These are phyloP conservation scores for Phocides pigmalion DNA, from an alignment of 1,140 invertebrate genomes.

Conservation along the genomic window DNA sequence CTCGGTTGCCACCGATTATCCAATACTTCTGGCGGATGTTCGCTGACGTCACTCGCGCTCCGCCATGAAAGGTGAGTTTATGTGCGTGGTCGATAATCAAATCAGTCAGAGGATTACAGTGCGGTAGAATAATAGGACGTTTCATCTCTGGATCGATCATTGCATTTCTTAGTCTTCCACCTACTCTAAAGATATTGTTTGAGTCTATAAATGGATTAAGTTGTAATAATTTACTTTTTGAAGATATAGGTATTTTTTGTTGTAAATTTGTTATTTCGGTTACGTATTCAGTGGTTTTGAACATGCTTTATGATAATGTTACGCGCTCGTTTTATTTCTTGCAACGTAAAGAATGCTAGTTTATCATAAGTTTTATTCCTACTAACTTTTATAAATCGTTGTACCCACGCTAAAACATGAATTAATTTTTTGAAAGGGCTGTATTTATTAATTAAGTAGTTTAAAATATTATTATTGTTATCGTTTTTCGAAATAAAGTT, in stretches of 20 bases:
- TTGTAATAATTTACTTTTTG: no score
- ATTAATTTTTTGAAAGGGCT: constrained; percentile 25
- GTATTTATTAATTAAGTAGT: constrained; percentile 19
- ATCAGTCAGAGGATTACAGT: no score
- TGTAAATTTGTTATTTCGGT: neutral
- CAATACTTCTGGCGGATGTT: constrained; percentile 26
- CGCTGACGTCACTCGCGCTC: no score
- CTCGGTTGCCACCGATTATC: neutral
- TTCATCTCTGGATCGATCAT: no score
- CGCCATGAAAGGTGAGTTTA: no score
- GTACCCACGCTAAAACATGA: constrained; percentile 31
- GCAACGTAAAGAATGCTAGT: constrained; percentile 10
- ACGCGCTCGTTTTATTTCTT: constrained; percentile 28
- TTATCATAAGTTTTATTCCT: constrained; percentile 6
- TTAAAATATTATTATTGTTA: constrained; percentile 15
- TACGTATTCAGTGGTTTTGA: constrained; percentile 11
- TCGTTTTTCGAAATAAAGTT: constrained; percentile 1
- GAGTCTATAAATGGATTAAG: no score
- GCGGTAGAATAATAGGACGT: no score
- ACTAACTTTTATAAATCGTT: constrained; percentile 18
- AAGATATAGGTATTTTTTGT: no score
- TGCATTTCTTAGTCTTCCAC: no score
- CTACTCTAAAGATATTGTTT: no score
- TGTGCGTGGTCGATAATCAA: no score
- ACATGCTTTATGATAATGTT: constrained; percentile 36